phyloP scores from a whole-genome alignment of 1,140 invertebrate genomes.

The Temnothorax longispinosus region DNA sequence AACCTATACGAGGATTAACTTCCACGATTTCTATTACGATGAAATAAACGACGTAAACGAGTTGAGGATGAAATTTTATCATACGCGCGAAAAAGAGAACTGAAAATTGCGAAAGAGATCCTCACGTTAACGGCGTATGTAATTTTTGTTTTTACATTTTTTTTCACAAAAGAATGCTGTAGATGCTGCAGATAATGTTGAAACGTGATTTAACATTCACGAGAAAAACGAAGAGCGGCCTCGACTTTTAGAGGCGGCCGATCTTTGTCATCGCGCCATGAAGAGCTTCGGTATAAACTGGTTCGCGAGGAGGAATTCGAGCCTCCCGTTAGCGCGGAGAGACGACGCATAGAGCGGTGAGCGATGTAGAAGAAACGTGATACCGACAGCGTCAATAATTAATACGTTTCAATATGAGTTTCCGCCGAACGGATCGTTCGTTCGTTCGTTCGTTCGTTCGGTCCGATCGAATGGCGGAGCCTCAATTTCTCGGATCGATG shows the following conservation, averaged over 20 bases:
- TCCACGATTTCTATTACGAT: not conserved
- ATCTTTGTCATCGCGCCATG: not conserved
- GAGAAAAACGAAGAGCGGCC: not conserved
- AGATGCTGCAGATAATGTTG: slow-evolving; percentile 15
- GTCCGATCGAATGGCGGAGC: slow-evolving; percentile 35
- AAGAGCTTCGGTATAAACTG: slow-evolving; percentile 21
- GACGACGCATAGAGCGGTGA: slow-evolving; percentile 54
- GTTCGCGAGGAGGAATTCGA: slow-evolving; percentile 37
- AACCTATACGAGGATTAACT: not conserved
- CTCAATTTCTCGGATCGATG: slow-evolving; percentile 57
- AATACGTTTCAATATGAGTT: slow-evolving; percentile 60
- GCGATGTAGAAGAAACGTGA: slow-evolving; percentile 52
- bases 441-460: slow-evolving; percentile 47
- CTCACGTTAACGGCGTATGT: not conserved
- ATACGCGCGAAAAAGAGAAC: not conserved
- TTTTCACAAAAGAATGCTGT: not conserved
- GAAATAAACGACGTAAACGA: not conserved
- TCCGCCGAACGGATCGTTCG: slow-evolving; percentile 57
- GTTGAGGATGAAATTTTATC: not conserved
- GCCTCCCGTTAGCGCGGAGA: slow-evolving; percentile 24
- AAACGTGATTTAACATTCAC: not conserved
- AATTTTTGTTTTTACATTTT: not conserved
- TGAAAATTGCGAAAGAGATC: not conserved
- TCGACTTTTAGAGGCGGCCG: not conserved
- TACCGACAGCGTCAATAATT: slow-evolving; percentile 57